phyloP scores from a whole-genome alignment of 2,888 invertebrate species.

The Cheilosia urbana region DNA sequence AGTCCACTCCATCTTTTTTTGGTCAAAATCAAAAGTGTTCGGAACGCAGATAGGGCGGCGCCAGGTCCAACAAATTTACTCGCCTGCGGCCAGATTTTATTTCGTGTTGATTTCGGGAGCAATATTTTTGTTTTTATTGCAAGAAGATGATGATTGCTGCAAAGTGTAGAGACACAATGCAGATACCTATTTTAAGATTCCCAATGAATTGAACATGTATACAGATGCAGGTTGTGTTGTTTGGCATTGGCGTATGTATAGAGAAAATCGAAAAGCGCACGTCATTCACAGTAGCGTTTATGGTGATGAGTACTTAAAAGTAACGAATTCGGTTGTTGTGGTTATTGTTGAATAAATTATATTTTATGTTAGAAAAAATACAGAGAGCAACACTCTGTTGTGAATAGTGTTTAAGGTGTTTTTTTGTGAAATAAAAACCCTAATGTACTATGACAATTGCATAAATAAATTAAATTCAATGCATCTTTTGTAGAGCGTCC shows the following conservation, averaged over 20 bases:
- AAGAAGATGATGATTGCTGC: conserved; percentile 55
- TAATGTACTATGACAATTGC: no score
- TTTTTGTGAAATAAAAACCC: no score
- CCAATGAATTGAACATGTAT: conserved; percentile 67
- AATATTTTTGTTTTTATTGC: conserved; percentile 63
- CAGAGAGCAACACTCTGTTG: no score
- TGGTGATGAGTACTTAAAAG: conserved; percentile 23
- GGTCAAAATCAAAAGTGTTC: not conserved
- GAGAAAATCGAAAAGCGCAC: conserved; percentile 51
- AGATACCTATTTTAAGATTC: conserved; percentile 64
- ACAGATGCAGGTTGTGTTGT: conserved; percentile 67
- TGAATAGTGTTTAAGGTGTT: no score
- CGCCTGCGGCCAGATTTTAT: not conserved
- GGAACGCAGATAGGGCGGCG: not conserved
- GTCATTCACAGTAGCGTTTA: conserved; percentile 50
- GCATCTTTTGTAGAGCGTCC: no score
- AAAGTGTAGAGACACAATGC: conserved; percentile 72
- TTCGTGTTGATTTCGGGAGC: conserved; percentile 3
- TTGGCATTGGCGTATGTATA: conserved; percentile 71
- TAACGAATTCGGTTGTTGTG: not conserved
- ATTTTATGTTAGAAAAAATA: no score
- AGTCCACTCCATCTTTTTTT: conserved; percentile 83
- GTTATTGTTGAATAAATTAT: no score
- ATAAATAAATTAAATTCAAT: no score
- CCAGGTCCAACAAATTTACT: not conserved